Evolutionary conservation across 2,113 vertebrate species (phyloP), one percentile per base, ranked within the genome.

Genomic region (Caranx ignobilis): DNA sequence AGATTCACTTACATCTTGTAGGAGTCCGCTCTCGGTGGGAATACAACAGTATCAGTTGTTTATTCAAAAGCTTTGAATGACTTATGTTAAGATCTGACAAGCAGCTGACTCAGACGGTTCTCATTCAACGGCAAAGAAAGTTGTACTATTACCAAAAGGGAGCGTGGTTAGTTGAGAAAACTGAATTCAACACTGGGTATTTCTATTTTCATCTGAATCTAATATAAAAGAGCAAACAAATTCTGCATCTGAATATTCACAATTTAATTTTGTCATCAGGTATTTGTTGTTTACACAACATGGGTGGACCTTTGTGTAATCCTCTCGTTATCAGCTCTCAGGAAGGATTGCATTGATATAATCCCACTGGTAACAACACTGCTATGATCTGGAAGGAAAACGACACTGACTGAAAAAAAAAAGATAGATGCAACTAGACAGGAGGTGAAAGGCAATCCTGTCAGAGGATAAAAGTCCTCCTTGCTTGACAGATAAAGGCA

Each of bases 1-100:
- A 92, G 75, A 87, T 89, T 90, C 64, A 74, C 64, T 89, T 84
- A 85, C 62, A 82, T 87, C 71, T 57, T 81, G 76, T 75, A 60
- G 71, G 63, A 81, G 64, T 8, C 12, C 50, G 60, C 62, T 61
- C 41, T 35, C 47, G 43, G 1, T 57, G 68, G 18, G 43, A 57
- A 79, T 55, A 43, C 34, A 82, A 60, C 70, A 56, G 45, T 35
- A 54, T 18, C 2, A 1, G 11, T 32, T n/a, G 19, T 37, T 71
- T 43, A 50, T 64, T 69, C 26, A 71, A 50, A 4, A 35, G 26
- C 63, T 52, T 6, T 11, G 11, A 39, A 45, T 32, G 48, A 75
- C 21, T 71, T 26, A 2, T 63, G 37, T 77, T 76, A 32, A 19
- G 31, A 8, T 78, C 50, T 57, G 34, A 68, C 54, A 61, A 63